Percentiles rank a stretch among this genome's conserved stretches.
These are phyloP conservation scores for Conger conger DNA, from an alignment of 2,113 vertebrate species.

Conservation along the genomic window DNA sequence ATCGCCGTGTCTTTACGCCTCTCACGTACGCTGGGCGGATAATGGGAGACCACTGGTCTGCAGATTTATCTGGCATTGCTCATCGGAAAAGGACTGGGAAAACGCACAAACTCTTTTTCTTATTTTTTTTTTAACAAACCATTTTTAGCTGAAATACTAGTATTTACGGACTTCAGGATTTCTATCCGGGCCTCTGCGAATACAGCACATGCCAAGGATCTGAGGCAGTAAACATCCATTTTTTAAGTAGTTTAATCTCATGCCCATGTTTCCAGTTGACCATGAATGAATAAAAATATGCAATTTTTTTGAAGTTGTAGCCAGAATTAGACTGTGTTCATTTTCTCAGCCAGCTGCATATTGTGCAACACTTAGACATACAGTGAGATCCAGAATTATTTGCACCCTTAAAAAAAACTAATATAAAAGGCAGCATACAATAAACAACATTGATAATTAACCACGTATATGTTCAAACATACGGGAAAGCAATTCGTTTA, in stretches of 20 bases:
- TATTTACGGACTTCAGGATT: neutral
- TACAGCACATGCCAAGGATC: neutral
- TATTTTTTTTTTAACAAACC: neutral
- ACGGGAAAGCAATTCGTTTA: no score
- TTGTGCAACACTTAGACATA: neutral
- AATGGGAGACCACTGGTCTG: slow-evolving; percentile 40
- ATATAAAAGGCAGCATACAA: no score
- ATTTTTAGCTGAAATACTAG: neutral
- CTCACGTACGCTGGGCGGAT: slow-evolving; percentile 31
- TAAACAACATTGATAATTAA: no score
- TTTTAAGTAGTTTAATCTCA: neutral
- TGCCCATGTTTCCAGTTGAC: slow-evolving; percentile 19
- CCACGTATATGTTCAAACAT: no score
- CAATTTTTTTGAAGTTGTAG: slow-evolving; percentile 21
- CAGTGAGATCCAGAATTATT: no score
- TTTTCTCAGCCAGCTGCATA: neutral
- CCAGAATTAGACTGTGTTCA: slow-evolving; percentile 11
- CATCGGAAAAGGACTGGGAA: slow-evolving; percentile 16
- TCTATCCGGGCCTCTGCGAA: neutral
- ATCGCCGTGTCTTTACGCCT: neutral
- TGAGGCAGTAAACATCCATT: neutral
- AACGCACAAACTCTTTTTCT: slow-evolving; percentile 1
- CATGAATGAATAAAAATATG: slow-evolving; percentile 2
- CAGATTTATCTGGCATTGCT: slow-evolving; percentile 25
- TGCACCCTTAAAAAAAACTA: no score